These are phyloP conservation scores for Bombyx mandarina DNA, from an alignment of 1,140 invertebrate genomes.

Conservation along the genomic window DNA sequence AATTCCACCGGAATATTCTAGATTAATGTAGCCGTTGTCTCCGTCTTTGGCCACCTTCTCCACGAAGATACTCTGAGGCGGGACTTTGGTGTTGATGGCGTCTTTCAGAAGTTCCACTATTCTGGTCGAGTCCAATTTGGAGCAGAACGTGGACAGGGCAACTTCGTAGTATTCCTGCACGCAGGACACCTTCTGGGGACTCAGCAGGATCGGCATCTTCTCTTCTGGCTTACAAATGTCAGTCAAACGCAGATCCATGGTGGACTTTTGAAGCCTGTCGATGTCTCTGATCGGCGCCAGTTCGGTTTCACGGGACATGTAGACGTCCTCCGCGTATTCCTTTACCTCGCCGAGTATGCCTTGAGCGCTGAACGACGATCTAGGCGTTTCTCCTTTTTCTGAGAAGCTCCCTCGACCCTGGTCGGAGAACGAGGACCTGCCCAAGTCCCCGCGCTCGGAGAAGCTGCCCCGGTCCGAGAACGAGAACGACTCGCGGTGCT, in stretches of 20 bases:
- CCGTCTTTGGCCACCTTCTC: conserved; percentile 38
- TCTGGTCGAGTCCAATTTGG: conserved; percentile 81
- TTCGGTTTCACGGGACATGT: conserved; percentile 48
- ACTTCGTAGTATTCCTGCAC: conserved; percentile 76
- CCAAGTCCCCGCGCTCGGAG: conserved; percentile 60
- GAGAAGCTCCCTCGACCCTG: conserved; percentile 60
- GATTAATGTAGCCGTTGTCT: conserved; percentile 71
- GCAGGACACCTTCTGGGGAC: conserved; percentile 48
- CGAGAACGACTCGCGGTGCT: conserved; percentile 64
- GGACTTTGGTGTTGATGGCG: conserved; percentile 83
- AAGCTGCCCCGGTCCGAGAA: conserved; percentile 67
- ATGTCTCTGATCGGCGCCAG: conserved; percentile 47
- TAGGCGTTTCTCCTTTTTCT: conserved; percentile 60
- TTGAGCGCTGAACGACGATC: conserved; percentile 65
- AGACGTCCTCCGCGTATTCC: conserved; percentile 49
- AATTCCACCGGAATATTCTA: conserved; percentile 88
- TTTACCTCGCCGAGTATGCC: conserved; percentile 59
- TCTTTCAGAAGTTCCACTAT: conserved; percentile 88
- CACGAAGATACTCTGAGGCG: conserved; percentile 80
- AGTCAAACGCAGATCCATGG: conserved; percentile 58
- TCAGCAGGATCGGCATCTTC: conserved; percentile 62
- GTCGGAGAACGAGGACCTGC: conserved; percentile 58
- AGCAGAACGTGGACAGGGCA: conserved; percentile 84
- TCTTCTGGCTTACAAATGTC: conserved; percentile 52
- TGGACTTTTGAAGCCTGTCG: conserved; percentile 57